phyloP scores from a whole-genome alignment of 2,888 invertebrate species.

The Acanthopleura granulata region DNA sequence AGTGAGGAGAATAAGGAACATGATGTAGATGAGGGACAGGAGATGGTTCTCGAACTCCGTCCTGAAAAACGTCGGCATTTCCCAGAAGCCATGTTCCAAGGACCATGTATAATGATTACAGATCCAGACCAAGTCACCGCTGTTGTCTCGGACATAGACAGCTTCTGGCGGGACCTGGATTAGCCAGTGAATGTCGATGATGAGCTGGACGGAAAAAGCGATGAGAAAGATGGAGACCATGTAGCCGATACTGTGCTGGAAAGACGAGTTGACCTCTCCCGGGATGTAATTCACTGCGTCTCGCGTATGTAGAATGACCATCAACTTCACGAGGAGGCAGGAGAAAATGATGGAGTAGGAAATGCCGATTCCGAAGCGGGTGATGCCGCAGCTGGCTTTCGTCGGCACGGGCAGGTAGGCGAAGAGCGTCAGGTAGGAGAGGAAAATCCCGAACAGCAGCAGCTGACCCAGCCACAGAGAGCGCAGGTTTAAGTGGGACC shows the following conservation, averaged over 20 bases:
- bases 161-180: conserved; percentile 49
- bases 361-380: conserved; percentile 65
- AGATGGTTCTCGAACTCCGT: conserved; percentile 71
- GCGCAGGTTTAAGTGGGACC: conserved; percentile 69
- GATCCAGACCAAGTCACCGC: conserved; percentile 27
- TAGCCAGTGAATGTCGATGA: conserved; percentile 57
- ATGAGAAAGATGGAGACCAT: conserved; percentile 87
- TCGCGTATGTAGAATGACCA: conserved; percentile 90
- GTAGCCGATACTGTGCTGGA: conserved; percentile 88
- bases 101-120: conserved; percentile 40
- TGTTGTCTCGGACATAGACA: conserved; percentile 12
- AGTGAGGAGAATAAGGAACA: conserved; percentile 85
- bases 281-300: conserved; percentile 69
- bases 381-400: conserved; percentile 60
- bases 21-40: conserved; percentile 83
- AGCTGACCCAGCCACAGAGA: conserved; percentile 62
- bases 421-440: conserved; percentile 62
- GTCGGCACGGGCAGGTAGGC: conserved; percentile 62
- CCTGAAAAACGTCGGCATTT: conserved; percentile 18
- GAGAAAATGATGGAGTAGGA: conserved; percentile 84
- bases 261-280: not conserved
- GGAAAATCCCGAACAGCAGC: conserved; percentile 65
- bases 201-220: conserved; percentile 80
- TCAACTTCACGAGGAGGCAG: conserved; percentile 90
- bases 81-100: not conserved